These are phyloP conservation scores for Chorisops tibialis DNA, from an alignment of 2,888 invertebrate genomes.

Conservation along the genomic window DNA sequence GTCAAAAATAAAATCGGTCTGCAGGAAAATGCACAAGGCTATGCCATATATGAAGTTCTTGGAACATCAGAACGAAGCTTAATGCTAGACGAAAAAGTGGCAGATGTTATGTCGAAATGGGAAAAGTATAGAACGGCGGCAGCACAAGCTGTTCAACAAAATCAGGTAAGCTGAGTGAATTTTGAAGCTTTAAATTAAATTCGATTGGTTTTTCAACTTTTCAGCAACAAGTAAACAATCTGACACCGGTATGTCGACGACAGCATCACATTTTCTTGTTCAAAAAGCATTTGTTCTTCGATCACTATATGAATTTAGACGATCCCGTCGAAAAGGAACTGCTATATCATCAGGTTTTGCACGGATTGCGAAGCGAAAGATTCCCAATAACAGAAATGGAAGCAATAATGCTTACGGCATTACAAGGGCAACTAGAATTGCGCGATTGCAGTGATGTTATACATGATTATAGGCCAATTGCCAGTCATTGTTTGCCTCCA, in stretches of 20 bases:
- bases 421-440: conserved; percentile 88
- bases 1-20: conserved; percentile 85
- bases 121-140: conserved; percentile 78
- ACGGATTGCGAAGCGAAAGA: conserved; percentile 83
- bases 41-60: conserved; percentile 88
- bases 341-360: conserved; percentile 88
- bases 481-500: conserved; percentile 78
- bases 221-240: conserved; percentile 48
- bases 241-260: conserved; percentile 56
- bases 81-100: conserved; percentile 80
- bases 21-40: conserved; percentile 58
- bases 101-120: conserved; percentile 95
- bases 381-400: conserved; percentile 92
- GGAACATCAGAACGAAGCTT: conserved; percentile 84
- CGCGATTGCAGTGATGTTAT: conserved; percentile 74
- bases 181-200: conserved; percentile 4
- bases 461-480: conserved; percentile 65
- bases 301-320: conserved; percentile 71
- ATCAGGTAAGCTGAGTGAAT: conserved; percentile 39
- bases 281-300: conserved; percentile 80
- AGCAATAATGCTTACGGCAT: conserved; percentile 90
- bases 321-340: conserved; percentile 92
- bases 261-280: conserved; percentile 69
- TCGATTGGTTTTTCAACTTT: neutral
- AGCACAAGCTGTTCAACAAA: conserved; percentile 55